Conservation (phyloP, 2,888 invertebrate genomes). For the Apamea anceps region DNA sequence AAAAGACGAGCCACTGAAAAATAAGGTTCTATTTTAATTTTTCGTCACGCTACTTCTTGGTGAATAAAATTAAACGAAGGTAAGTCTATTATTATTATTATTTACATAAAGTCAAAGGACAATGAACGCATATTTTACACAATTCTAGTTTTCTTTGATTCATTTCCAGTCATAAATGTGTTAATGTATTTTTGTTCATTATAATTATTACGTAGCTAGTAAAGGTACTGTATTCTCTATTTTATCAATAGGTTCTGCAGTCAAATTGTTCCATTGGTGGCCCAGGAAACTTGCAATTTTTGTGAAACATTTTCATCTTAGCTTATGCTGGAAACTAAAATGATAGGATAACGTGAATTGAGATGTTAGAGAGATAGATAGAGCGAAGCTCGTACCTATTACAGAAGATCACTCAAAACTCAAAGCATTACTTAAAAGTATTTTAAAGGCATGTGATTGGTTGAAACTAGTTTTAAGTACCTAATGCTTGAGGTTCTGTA, state of each 20-base stretch:
- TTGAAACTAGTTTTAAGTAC: neutral
- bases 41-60: neutral
- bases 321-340: neutral
- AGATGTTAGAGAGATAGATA: neutral
- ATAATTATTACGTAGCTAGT: neutral
- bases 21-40: slow-evolving; percentile 2
- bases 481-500: neutral
- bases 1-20: slow-evolving; percentile 83
- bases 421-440: neutral
- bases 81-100: neutral
- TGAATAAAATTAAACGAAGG: neutral
- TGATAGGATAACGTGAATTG: neutral
- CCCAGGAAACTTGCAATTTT: neutral
- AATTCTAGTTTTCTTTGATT: slow-evolving; percentile 3
- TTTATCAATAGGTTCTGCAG: neutral
- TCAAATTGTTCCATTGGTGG: neutral
- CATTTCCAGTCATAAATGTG: neutral
- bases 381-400: neutral
- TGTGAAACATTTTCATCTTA: neutral
- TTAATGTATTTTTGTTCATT: neutral
- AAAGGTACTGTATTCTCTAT: neutral
- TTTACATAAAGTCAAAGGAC: neutral
- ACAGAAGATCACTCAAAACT: neutral
- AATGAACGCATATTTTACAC: neutral
- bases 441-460: neutral